These are phyloP conservation scores for Oryzias dopingdopingensis DNA, from an alignment of 2,797 vertebrate genomes.

Conservation along the genomic window DNA sequence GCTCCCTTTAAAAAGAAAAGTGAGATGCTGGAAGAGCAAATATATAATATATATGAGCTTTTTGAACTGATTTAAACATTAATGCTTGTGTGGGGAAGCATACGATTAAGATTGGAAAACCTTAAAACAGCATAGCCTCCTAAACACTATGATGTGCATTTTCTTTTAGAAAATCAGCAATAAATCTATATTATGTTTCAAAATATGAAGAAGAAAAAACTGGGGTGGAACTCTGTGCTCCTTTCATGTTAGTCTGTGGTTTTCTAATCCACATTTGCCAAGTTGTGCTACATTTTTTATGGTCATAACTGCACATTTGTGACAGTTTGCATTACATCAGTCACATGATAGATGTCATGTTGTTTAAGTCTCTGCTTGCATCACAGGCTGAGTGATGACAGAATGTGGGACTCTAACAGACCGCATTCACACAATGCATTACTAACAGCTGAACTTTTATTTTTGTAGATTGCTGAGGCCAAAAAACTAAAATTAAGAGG, in stretches of 20 bases:
- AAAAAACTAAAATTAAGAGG: too few species aligned
- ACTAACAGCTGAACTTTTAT: not conserved
- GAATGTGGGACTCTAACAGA: conserved; percentile 17
- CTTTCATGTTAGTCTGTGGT: conserved; percentile 46
- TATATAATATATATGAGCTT: too few species aligned
- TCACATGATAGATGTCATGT: conserved; percentile 19
- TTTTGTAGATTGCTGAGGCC: conserved; percentile 12
- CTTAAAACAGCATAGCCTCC: too few species aligned
- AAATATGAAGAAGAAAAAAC: too few species aligned
- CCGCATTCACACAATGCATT: conserved; percentile 12
- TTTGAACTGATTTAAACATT: too few species aligned
- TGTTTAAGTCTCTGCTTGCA: conserved; percentile 36
- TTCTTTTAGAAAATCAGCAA: too few species aligned
- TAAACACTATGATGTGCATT: too few species aligned
- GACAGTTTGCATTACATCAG: conserved; percentile 38
- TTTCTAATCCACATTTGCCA: conserved; percentile 40
- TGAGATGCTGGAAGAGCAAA: too few species aligned
- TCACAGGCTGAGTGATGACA: conserved; percentile 24
- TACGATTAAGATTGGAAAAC: too few species aligned
- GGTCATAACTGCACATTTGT: conserved; percentile 33
- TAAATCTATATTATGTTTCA: too few species aligned
- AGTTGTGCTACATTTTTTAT: conserved; percentile 21
- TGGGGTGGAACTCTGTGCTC: conserved; percentile 20
- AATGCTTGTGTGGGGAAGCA: too few species aligned
- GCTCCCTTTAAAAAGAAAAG: too few species aligned